Base-by-base conservation (phyloP, 2,888 invertebrate genomes). In the Cryptus viduatorius region DNA sequence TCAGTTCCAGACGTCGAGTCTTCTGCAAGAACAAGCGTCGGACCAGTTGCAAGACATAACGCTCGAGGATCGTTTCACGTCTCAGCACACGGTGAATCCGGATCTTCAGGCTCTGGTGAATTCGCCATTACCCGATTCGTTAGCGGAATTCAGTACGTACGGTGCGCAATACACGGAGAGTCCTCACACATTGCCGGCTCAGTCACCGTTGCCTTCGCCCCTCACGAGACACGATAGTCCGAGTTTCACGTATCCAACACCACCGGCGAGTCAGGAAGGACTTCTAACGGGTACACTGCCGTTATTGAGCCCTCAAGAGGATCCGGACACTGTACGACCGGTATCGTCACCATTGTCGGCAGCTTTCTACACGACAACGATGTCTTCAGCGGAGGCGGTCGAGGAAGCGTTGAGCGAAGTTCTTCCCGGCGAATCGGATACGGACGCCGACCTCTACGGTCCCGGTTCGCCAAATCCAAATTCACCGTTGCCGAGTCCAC, bases 321-420 rank as follows among this genome's bases (percentile, higher is more conserved):
- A 95, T 75, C 92, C 95, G 0, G 96, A 96, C 79, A 95, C 95
- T 89, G 96, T 96, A 1, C 96, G 96, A 14, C 96, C 97, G 83
- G 96, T 97, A 0, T 97, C 97, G 7, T 97, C 97, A 1, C 97
- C 97, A 1, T 94, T 97, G 14, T 97, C 97, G 10, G 97, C 97
- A 78, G 97, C 97, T 4, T 98, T 97, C 93, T 98, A 97, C 92
- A 97, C 97, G 65, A 96, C 96, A 53, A 97, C 97, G 14, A 97
- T 98, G 96, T 97, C 97, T 3, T 97, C 97, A 89, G 97, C 97
- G 69, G 97, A 97, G 89, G 97, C 97, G 88, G 97, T 98, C 0
- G 98, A 98, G 93, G 97, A 97, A 93, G 97, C 97, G 0, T 93
- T 98, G 77, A 97, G 97, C 92, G 97, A 98, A 94, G 97, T 98